Evolutionary conservation across 2,797 vertebrate species (phyloP).

Genomic region (Onychomys leucogaster): DNA sequence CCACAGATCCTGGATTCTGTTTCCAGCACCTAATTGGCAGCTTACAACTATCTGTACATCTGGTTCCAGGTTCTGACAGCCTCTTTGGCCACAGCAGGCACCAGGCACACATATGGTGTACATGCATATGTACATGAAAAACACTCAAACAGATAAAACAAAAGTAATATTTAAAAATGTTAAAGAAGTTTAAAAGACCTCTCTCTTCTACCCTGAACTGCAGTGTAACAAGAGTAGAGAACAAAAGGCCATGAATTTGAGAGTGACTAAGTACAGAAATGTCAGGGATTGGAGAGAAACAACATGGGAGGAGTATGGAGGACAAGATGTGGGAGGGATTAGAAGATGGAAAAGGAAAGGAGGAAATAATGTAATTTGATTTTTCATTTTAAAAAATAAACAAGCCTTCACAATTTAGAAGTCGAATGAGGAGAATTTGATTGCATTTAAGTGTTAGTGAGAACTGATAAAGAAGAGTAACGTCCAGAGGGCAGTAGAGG

Average conservation of each 20-base stretch:
- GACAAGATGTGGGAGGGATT: not conserved
- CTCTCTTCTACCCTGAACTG: not conserved
- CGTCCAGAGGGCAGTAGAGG: not conserved
- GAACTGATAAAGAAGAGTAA: not conserved
- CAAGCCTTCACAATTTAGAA: not conserved
- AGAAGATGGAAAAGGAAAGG: not conserved
- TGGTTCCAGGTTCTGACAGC: not conserved
- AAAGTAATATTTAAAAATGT: not conserved
- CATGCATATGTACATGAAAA: not conserved
- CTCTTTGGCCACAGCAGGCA: not conserved
- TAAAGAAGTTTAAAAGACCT: not conserved
- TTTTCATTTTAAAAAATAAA: not conserved
- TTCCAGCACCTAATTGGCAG: not conserved
- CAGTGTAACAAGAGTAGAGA: not conserved
- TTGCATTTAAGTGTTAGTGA: not conserved
- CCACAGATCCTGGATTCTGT: not conserved
- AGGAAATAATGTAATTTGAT: not conserved
- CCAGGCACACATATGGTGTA: too few relatives aligned
- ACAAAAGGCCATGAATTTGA: not conserved
- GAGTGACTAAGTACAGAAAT: not conserved
- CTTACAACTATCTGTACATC: not conserved
- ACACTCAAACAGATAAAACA: not conserved
- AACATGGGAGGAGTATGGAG: not conserved
- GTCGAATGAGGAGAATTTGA: not conserved
- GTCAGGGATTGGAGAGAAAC: not conserved